phyloP scores from a whole-genome alignment of 1,140 invertebrate genomes.

The Heliconius himera region DNA sequence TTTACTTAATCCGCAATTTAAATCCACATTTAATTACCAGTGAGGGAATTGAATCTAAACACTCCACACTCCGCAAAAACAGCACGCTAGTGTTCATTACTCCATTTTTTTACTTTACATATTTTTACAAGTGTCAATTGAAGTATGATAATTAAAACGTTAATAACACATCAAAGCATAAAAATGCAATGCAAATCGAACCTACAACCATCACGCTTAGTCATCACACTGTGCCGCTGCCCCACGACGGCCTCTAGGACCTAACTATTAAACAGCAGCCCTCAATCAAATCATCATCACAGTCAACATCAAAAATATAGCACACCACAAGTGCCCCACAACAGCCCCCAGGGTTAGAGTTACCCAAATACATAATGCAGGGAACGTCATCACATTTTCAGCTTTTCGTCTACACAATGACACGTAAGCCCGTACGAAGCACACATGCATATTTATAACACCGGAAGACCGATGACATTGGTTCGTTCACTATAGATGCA shows the following conservation, averaged over 20 bases:
- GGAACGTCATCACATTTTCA: not conserved
- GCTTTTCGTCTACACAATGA: slow-evolving; percentile 10
- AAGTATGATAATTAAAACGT: too few relatives aligned
- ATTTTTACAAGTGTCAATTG: too few relatives aligned
- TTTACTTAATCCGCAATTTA: too few relatives aligned
- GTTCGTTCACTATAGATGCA: slow-evolving; percentile 38
- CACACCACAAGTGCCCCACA: not conserved
- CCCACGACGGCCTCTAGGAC: not conserved
- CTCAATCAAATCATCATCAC: not conserved
- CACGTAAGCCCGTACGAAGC: slow-evolving; percentile 9
- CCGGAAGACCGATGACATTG: slow-evolving; percentile 42
- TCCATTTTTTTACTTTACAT: too few relatives aligned
- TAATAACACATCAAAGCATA: too few relatives aligned
- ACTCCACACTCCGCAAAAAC: too few relatives aligned
- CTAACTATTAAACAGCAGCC: not conserved
- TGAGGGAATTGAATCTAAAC: too few relatives aligned
- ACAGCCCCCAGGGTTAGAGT: not conserved
- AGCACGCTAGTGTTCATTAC: too few relatives aligned
- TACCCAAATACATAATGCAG: slow-evolving; percentile 11
- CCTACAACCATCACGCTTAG: too few relatives aligned
- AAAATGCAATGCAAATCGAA: too few relatives aligned
- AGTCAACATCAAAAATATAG: not conserved
- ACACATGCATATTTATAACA: slow-evolving; percentile 37
- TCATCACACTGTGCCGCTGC: too few relatives aligned
- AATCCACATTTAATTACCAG: too few relatives aligned